phyloP scores from a whole-genome alignment of 2,888 invertebrate species.

The Lasioglossum calceatum region DNA sequence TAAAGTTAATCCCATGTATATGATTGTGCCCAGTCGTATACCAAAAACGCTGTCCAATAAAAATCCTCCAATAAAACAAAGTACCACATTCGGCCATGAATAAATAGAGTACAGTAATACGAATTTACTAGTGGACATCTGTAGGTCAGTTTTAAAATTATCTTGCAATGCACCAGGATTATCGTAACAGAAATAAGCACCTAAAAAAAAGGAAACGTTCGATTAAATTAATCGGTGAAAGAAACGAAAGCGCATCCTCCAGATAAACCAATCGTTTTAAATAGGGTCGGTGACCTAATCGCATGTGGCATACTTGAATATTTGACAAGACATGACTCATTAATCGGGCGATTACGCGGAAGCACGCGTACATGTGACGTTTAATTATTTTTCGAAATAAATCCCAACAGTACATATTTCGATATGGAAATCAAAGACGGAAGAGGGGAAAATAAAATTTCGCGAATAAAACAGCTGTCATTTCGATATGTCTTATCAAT shows the following conservation, averaged over 20 bases:
- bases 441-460: slow-evolving; percentile 26
- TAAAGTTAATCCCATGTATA: slow-evolving; percentile 95
- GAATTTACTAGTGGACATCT: slow-evolving; percentile 93
- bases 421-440: slow-evolving; percentile 26
- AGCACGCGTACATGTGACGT: background rate
- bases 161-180: slow-evolving; percentile 97
- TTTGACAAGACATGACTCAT: slow-evolving; percentile 36
- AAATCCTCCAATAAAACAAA: slow-evolving; percentile 98
- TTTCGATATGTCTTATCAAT: slow-evolving; percentile 44
- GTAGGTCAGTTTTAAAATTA: slow-evolving; percentile 92
- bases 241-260: background rate
- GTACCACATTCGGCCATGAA: slow-evolving; percentile 98
- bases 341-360: background rate
- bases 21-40: slow-evolving; percentile 95
- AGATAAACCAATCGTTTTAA: slow-evolving; percentile 31
- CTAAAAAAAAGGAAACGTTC: slow-evolving; percentile 86
- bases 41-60: slow-evolving; percentile 98
- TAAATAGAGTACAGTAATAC: slow-evolving; percentile 96
- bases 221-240: slow-evolving; percentile 21
- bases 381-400: slow-evolving; percentile 12
- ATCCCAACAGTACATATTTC: background rate
- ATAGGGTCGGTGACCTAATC: slow-evolving; percentile 31
- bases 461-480: slow-evolving; percentile 19
- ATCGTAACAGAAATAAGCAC: slow-evolving; percentile 99
- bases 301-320: background rate